A percentile compares a stretch with the other conserved stretches of the same genome.
Conservation (phyloP, 2,888 invertebrate species). For the Tachina fera region DNA sequence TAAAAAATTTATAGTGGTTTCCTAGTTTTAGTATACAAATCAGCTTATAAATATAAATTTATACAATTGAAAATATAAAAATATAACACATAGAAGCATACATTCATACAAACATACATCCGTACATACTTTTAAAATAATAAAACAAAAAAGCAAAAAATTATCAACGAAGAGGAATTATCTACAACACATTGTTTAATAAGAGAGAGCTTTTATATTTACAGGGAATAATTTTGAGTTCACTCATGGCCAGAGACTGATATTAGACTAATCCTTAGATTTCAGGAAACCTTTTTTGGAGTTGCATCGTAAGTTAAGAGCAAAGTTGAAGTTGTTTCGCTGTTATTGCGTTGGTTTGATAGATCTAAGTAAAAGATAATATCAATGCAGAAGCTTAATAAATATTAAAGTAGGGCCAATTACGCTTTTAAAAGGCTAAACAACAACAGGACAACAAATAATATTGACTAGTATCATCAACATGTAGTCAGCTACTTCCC, state of each 20-base stretch:
- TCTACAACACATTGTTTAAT: slow-evolving; percentile 25
- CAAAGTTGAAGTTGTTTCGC: too few relatives aligned
- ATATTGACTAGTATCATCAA: too few relatives aligned
- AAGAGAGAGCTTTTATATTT: not conserved
- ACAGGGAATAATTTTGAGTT: not conserved
- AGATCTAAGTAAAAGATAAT: too few relatives aligned
- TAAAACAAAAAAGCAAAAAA: slow-evolving; percentile 33
- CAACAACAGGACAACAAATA: too few relatives aligned
- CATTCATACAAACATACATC: too few relatives aligned
- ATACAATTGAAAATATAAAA: slow-evolving; percentile 32
- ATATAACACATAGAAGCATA: not conserved
- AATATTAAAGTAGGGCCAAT: too few relatives aligned
- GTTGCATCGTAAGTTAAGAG: too few relatives aligned
- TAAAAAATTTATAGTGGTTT: slow-evolving; percentile 22
- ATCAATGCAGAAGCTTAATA: too few relatives aligned
- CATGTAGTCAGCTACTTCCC: too few relatives aligned
- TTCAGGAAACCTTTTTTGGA: too few relatives aligned
- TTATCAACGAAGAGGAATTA: not conserved
- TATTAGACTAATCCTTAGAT: not conserved
- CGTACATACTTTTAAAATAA: not conserved
- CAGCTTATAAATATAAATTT: slow-evolving; percentile 35
- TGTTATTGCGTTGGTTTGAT: too few relatives aligned
- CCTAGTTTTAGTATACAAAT: slow-evolving; percentile 14
- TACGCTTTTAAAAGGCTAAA: too few relatives aligned
- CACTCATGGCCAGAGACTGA: not conserved